These are phyloP conservation scores for Cecidostiba fungosa DNA, from an alignment of 2,888 invertebrate species.

Conservation along the genomic window DNA sequence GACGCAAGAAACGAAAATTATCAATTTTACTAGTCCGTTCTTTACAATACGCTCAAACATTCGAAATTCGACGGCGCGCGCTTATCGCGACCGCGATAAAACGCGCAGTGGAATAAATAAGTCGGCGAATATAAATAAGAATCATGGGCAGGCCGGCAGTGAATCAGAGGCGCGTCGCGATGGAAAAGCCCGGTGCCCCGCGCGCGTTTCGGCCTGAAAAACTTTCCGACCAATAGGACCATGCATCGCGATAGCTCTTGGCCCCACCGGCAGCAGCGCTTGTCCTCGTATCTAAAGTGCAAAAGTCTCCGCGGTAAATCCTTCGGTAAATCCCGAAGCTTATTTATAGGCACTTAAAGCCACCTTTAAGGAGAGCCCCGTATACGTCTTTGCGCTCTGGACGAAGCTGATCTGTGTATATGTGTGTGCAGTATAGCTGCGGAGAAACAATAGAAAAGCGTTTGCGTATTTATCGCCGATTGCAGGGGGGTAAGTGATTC, in stretches of 20 bases:
- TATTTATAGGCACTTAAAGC: conserved; percentile 76
- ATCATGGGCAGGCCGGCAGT: neutral
- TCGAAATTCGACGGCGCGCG: neutral
- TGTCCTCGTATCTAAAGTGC: conserved; percentile 70
- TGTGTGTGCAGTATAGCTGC: neutral
- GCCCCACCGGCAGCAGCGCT: conserved; percentile 5
- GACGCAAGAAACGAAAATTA: neutral
- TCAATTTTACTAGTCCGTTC: neutral
- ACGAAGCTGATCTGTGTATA: conserved; percentile 37
- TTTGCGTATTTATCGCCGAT: neutral
- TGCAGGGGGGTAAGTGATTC: neutral
- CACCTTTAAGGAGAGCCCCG: conserved; percentile 69
- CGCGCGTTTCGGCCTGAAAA: conserved; percentile 47
- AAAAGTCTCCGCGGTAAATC: conserved; percentile 75
- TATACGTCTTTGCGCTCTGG: conserved; percentile 32
- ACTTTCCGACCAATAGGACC: conserved; percentile 48
- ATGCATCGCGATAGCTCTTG: conserved; percentile 57
- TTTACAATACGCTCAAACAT: neutral
- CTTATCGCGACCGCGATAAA: conserved; percentile 6
- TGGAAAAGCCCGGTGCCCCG: conserved; percentile 16
- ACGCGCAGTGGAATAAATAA: conserved; percentile 24
- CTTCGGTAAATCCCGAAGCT: conserved; percentile 70
- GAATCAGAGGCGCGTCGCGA: conserved; percentile 24
- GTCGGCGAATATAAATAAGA: conserved; percentile 46
- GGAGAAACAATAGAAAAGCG: conserved; percentile 20